Percentiles rank a stretch among this genome's conserved stretches.
Evolutionary conservation across 2,888 invertebrate species (phyloP).

Genomic region (Meganola albula): DNA sequence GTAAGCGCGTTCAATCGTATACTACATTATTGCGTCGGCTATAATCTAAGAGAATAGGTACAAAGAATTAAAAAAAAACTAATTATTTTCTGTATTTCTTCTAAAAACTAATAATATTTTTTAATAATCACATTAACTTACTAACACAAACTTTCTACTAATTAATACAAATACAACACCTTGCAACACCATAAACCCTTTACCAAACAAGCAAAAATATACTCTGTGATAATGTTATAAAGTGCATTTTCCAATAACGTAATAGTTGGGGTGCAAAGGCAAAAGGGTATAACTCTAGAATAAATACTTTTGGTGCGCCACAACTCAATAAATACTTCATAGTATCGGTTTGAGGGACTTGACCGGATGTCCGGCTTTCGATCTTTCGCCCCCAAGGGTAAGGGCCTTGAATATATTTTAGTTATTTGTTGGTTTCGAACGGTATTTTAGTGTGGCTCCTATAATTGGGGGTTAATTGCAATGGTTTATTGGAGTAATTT

Average conservation of each 20-base stretch:
- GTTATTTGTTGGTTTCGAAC: slow-evolving; percentile 35
- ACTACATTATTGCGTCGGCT: too few species aligned
- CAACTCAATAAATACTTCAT: slow-evolving; percentile 78
- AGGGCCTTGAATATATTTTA: slow-evolving; percentile 43
- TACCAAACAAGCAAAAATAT: slow-evolving; percentile 18
- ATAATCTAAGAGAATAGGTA: too few species aligned
- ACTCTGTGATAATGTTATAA: slow-evolving; percentile 15
- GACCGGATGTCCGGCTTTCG: slow-evolving; percentile 71
- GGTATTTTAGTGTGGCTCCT: slow-evolving; percentile 24
- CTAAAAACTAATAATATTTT: too few species aligned
- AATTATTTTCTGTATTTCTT: too few species aligned
- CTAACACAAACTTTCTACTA: slow-evolving; percentile 58
- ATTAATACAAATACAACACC: slow-evolving; percentile 61
- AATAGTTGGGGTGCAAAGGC: slow-evolving; percentile 34
- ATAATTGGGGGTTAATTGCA: slow-evolving; percentile 20
- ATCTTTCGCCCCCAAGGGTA: slow-evolving; percentile 61
- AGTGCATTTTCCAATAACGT: slow-evolving; percentile 23
- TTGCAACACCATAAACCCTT: slow-evolving; percentile 35
- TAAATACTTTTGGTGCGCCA: slow-evolving; percentile 72
- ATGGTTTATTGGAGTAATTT: too few species aligned
- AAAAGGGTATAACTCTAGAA: slow-evolving; percentile 68
- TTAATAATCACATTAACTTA: slow-evolving; percentile 49
- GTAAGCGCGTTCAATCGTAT: too few species aligned
- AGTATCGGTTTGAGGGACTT: slow-evolving; percentile 69
- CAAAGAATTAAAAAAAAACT: too few species aligned